These are phyloP conservation scores for Bradypodion ventrale DNA, from an alignment of 2,797 vertebrate genomes.

Conservation along the genomic window DNA sequence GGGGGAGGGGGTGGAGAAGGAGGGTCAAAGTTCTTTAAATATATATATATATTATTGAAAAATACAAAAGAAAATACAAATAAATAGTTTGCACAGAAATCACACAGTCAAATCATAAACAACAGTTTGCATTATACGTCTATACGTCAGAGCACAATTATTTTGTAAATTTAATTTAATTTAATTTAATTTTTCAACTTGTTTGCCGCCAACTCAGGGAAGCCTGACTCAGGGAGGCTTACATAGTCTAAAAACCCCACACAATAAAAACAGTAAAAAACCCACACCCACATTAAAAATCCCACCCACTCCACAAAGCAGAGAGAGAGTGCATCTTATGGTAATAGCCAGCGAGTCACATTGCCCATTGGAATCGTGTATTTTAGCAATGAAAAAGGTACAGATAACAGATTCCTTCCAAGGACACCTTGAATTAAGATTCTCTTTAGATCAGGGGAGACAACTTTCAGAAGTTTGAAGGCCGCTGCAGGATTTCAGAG, in stretches of 20 bases:
- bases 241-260: too few relatives aligned
- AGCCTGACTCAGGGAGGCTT: too few relatives aligned
- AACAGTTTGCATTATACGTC: neutral
- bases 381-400: neutral
- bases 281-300: too few relatives aligned
- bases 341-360: too few relatives aligned
- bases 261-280: too few relatives aligned
- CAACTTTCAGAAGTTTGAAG: too few relatives aligned
- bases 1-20: slow-evolving; percentile 1
- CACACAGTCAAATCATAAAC: neutral
- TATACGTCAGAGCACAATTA: neutral
- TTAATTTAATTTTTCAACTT: too few relatives aligned
- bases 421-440: neutral
- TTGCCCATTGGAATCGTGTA: neutral
- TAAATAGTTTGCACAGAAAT: neutral
- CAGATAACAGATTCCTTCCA: neutral
- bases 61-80: slow-evolving; percentile 3
- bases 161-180: too few relatives aligned
- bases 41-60: slow-evolving; percentile 13
- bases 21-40: slow-evolving; percentile 22
- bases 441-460: neutral
- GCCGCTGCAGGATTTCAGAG: too few relatives aligned
- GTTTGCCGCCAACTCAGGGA: too few relatives aligned
- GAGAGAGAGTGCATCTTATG: too few relatives aligned
- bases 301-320: too few relatives aligned